phyloP scores from a whole-genome alignment of 2,113 vertebrate genomes.

The Ptychochromis oligacanthus region DNA sequence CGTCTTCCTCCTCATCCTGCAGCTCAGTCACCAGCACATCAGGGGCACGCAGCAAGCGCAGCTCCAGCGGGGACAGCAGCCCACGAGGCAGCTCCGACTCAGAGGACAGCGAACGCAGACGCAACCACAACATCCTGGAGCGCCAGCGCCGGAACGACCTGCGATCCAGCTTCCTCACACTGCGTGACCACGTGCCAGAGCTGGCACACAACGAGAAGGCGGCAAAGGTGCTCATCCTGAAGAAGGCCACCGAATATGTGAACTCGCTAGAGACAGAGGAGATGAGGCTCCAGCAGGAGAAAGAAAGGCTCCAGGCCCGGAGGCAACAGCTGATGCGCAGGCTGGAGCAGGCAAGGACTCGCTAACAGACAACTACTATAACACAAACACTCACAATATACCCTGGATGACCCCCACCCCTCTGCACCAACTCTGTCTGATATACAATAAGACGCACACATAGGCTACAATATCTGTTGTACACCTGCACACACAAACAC shows the following conservation, averaged over 20 bases:
- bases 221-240: conserved; percentile 97
- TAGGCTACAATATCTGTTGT: conserved; percentile 40
- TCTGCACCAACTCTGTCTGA: conserved; percentile 33
- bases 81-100: conserved; percentile 88
- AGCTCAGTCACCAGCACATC: conserved; percentile 35
- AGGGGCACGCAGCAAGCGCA: conserved; percentile 81
- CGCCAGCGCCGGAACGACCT: conserved; percentile 98
- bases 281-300: conserved; percentile 89
- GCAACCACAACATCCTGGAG: conserved; percentile 98
- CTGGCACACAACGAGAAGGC: conserved; percentile 96
- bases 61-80: conserved; percentile 85
- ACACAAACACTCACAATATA: conserved; percentile 64
- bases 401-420: conserved; percentile 37
- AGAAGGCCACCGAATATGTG: conserved; percentile 97
- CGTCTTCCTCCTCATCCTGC: conserved; percentile 61
- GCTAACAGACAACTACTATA: conserved; percentile 80
- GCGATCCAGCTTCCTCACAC: conserved; percentile 93
- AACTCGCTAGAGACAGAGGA: conserved; percentile 89
- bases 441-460: conserved; percentile 12
- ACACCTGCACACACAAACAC: conserved; percentile 41
- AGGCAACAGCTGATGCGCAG: conserved; percentile 91
- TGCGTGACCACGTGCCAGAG: conserved; percentile 97
- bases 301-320: conserved; percentile 88
- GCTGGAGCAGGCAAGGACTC: conserved; percentile 93
- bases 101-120: conserved; percentile 94